Percentiles rank a stretch among this genome's conserved stretches.
phyloP scores from a whole-genome alignment of 2,113 vertebrate species.

The Pseudolaguvia tuberculata region DNA sequence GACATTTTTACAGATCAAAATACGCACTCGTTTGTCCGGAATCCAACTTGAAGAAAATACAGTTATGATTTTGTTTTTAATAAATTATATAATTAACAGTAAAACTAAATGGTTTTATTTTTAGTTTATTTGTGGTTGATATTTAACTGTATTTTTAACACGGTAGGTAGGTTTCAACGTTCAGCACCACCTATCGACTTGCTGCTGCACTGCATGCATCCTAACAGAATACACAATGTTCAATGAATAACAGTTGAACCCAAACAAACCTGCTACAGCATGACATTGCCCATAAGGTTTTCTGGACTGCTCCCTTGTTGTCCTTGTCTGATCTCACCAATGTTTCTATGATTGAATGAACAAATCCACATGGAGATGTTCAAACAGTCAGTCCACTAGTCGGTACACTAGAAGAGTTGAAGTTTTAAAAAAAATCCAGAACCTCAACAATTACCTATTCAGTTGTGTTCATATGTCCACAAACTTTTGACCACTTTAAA shows the following conservation, averaged over 20 bases:
- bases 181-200: too few species aligned
- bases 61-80: too few species aligned
- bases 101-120: too few species aligned
- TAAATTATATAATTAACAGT: too few species aligned
- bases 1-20: too few species aligned
- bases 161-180: too few species aligned
- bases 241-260: neutral
- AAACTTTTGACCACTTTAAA: neutral
- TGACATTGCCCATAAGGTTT: neutral
- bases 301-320: neutral
- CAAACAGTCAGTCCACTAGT: neutral
- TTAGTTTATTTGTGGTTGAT: too few species aligned
- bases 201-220: too few species aligned
- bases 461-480: neutral
- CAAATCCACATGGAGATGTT: neutral
- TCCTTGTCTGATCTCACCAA: neutral
- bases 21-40: too few species aligned
- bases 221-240: neutral
- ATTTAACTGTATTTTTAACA: too few species aligned
- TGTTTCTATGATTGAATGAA: neutral
- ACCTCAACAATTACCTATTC: neutral
- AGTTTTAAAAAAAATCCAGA: neutral
- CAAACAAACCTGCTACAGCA: neutral
- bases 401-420: neutral
- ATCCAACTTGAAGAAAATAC: too few species aligned